Base-by-base conservation (phyloP, 1,140 invertebrate genomes). In the Drosophila navojoa region DNA sequence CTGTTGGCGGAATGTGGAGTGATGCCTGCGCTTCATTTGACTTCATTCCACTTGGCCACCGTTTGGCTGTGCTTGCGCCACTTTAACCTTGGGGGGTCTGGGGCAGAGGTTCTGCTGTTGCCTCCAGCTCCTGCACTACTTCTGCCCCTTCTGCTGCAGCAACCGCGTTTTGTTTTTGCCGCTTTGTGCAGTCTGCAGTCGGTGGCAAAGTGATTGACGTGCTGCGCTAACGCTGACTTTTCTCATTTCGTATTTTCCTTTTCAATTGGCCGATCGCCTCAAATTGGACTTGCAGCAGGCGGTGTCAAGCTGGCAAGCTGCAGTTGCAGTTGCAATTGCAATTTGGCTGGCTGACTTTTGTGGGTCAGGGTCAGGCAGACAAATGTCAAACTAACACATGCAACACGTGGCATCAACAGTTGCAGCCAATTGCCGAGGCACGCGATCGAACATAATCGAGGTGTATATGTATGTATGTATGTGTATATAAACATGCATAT, bases 351-450 rank as follows among this genome's bases (percentile, higher is more conserved):
- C 47, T 32, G 59, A 53, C 73, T 60, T 84, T 85, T 87, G 79
- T 87, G 84, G 84, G 82, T 87, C 82, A 89, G 82, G 82, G 82
- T 87, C 84, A 87, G 79, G 59, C 73, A 64, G 69, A 62, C 82
- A 87, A 86, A 86, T 86, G 82, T 87, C 82, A 87, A 76, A 50
- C 64, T 66, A 76, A 67, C 74, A 66, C 67, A 69, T 63, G 55
- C 66, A 66, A 71, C 44, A 61, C 27, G 19, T n/a, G 47, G 53
- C 60, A 62, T 53, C 16, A n/a, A 11, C 52, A 38, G 35, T 38
- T 38, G 3, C 27, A 16, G 52, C 16, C 19, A 64, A 32, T 54
- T 54, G 45, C 25, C 38, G 16, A 16, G 40, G 25, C 19, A 32
- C 19, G 7, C n/a, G 19, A 49, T 47, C 6, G n/a, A 16, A 4